Evolutionary conservation across 2,888 invertebrate genomes (phyloP).

Genomic region (Barypeithes pellucidus): DNA sequence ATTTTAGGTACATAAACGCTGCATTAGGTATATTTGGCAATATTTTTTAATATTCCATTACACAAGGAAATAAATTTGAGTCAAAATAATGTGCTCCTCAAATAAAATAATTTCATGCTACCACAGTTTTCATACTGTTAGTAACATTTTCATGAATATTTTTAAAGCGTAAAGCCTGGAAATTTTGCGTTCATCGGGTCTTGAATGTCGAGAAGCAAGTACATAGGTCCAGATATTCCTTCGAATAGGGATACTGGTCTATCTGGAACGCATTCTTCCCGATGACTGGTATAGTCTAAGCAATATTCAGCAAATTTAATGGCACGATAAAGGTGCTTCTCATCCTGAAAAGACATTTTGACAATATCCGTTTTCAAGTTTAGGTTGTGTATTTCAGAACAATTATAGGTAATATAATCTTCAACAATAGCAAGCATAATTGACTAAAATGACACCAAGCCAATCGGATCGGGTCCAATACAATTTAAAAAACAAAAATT

Average conservation of each 20-base stretch:
- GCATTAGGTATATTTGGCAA: neutral
- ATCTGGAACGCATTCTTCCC: constrained; percentile 83
- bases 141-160: neutral
- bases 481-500: too few species aligned
- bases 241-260: constrained; percentile 89
- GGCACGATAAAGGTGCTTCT: constrained; percentile 83
- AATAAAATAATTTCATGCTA: neutral
- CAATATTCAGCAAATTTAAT: constrained; percentile 89
- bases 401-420: too few species aligned
- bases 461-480: too few species aligned
- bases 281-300: constrained; percentile 78
- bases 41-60: neutral
- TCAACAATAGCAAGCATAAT: too few species aligned
- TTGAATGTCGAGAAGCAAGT: constrained; percentile 81
- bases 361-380: too few species aligned
- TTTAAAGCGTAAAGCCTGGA: constrained; percentile 76
- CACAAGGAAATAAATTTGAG: neutral
- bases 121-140: constrained; percentile 25
- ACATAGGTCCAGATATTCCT: constrained; percentile 85
- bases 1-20: neutral
- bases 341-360: constrained; percentile 71
- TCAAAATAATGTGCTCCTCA: constrained; percentile 4
- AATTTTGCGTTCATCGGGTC: constrained; percentile 80
- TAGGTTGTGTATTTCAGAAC: too few species aligned
- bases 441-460: too few species aligned